Evolutionary conservation across 2,888 invertebrate species (phyloP).

Genomic region (Troilus luridus): DNA sequence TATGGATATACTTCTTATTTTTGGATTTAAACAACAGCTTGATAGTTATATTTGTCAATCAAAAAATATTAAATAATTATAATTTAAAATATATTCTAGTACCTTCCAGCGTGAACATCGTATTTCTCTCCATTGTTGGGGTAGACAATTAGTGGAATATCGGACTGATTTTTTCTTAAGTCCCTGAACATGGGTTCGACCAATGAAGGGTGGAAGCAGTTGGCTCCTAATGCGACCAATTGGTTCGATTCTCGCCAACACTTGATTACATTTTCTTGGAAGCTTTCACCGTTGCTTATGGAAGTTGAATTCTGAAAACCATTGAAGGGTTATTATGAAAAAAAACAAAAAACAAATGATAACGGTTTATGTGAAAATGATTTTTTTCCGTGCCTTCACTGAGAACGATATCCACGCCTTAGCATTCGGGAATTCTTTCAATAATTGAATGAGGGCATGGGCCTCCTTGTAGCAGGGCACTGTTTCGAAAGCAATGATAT

Average conservation of each 20-base stretch:
- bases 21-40: no score
- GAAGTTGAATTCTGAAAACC: slow-evolving; percentile 73
- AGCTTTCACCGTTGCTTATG: slow-evolving; percentile 86
- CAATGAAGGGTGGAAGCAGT: slow-evolving; percentile 83
- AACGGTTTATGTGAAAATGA: not conserved
- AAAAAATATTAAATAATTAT: not conserved
- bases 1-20: no score
- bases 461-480: slow-evolving; percentile 90
- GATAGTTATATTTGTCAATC: no score
- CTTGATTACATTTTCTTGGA: slow-evolving; percentile 79
- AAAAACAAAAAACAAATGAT: not conserved
- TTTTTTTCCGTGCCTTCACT: slow-evolving; percentile 77
- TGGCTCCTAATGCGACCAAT: slow-evolving; percentile 89
- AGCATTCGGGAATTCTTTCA: slow-evolving; percentile 82
- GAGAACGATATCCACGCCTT: slow-evolving; percentile 93
- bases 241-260: slow-evolving; percentile 76
- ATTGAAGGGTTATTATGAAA: not conserved
- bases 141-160: slow-evolving; percentile 87
- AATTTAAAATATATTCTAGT: not conserved
- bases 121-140: slow-evolving; percentile 93
- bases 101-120: slow-evolving; percentile 71
- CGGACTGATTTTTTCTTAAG: slow-evolving; percentile 68
- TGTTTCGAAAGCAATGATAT: slow-evolving; percentile 91
- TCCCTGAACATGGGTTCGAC: slow-evolving; percentile 76
- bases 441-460: slow-evolving; percentile 82